Conservation (phyloP, 2,888 invertebrate genomes). For the Schrankia costaestrigalis region DNA sequence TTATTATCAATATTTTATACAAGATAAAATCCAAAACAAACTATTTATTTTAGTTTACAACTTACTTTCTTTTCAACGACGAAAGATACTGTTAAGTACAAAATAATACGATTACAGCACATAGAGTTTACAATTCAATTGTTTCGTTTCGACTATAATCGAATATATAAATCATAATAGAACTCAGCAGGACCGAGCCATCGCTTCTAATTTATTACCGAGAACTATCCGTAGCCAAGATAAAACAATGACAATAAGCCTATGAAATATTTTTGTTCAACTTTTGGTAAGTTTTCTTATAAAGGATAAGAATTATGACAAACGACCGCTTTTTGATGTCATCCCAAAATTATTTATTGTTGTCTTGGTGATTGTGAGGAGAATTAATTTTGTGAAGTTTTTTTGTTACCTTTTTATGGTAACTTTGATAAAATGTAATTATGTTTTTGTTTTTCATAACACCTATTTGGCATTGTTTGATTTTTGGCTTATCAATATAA, state of each 20-base stretch:
- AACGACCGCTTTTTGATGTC: conserved; percentile 26
- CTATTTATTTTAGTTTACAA: too few relatives aligned
- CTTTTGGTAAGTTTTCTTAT: conserved; percentile 17
- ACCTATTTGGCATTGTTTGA: too few relatives aligned
- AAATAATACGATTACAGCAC: conserved; percentile 49
- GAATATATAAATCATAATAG: conserved; percentile 66
- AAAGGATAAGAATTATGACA: conserved; percentile 25
- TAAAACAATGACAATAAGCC: conserved; percentile 15
- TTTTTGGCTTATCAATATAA: too few relatives aligned
- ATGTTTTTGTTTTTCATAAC: too few relatives aligned
- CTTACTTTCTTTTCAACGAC: too few relatives aligned
- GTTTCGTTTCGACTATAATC: conserved; percentile 64
- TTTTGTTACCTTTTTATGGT: too few relatives aligned
- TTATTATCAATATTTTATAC: too few relatives aligned
- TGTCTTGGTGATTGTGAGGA: conserved; percentile 5
- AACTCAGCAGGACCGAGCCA: conserved; percentile 55
- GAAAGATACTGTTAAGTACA: too few relatives aligned
- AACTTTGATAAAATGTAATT: too few relatives aligned
- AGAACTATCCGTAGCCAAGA: conserved; percentile 25
- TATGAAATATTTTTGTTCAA: conserved; percentile 10
- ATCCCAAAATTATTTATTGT: conserved; percentile 23
- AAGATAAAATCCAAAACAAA: too few relatives aligned
- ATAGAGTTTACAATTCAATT: conserved; percentile 55
- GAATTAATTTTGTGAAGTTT: conserved; percentile 8
- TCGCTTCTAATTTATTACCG: conserved; percentile 54